Base-by-base conservation (phyloP, 1,140 invertebrate genomes). In the Geopemphigus sp. region DNA sequence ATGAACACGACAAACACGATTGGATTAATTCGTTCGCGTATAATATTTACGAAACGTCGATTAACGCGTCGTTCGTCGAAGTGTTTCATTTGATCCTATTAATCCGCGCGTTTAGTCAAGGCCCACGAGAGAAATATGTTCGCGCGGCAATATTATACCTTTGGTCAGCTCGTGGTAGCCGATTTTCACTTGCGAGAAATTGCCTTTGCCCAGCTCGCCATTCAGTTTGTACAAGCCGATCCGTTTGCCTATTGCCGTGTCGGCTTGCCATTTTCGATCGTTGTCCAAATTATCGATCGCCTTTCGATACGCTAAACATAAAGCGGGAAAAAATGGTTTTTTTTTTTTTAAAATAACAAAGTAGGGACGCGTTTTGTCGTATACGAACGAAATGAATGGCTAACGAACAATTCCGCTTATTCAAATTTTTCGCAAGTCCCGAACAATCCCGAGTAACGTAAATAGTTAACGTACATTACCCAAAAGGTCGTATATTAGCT, bases 121-220 rank as follows among this genome's bases (percentile, higher is more conserved):
- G 70, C 8, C 50, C 11, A 22, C 1, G 32, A 8, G 8, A 3
- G 8, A 39, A 39, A 39, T 39, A 39, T 4, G 3, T 39, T 8
- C 32, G 5, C 15, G 19, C 19, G 53, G 5, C 6, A 53, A 53
- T 12, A 53, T 12, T 12, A 86, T 88, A 93, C 94, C 94, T 87
- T 92, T 92, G 32, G 93, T 94, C 57, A 95, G 86, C 81, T 92
- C 89, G 86, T 96, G 94, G 68, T 92, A 89, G 47, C 91, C 95
- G 83, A 95, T 87, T 85, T 94, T 94, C 64, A 96, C 95, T 87
- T 94, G 93, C 10, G 94, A 95, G 85, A 96, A 96, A 84, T 96
- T 96, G 50, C 94, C 94, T 83, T 89, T 89, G 53, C 94, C 95
- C 64, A 96, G 85, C 83, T 93, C 91, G 47, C 90, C 90, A 73